A percentile compares a stretch with the other conserved stretches of the same genome.
phyloP scores from a whole-genome alignment of 2,888 invertebrate genomes.

The Aphidoletes aphidimyza region DNA sequence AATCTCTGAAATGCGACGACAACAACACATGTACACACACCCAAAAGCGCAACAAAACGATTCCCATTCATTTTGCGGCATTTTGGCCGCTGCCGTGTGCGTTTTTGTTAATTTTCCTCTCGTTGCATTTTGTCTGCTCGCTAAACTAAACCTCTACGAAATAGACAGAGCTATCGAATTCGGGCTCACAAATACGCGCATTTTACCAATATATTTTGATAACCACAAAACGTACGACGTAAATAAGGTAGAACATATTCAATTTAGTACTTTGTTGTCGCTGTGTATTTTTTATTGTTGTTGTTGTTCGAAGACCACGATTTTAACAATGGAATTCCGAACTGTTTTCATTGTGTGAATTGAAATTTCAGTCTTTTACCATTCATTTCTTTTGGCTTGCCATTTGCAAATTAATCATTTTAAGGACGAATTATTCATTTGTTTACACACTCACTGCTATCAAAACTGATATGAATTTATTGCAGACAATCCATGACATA shows the following conservation, averaged over 20 bases:
- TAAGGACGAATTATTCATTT: conserved; percentile 30
- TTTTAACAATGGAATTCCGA: conserved; percentile 16
- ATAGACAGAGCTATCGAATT: too few relatives aligned
- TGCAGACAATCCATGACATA: not conserved
- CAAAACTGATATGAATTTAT: not conserved
- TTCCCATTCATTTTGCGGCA: conserved; percentile 16
- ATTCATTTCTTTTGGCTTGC: not conserved
- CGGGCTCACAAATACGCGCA: not conserved
- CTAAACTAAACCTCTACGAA: not conserved
- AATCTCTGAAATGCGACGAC: conserved; percentile 52
- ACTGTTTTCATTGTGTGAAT: too few relatives aligned
- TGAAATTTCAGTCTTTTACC: too few relatives aligned
- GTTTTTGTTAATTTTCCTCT: not conserved
- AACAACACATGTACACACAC: too few relatives aligned
- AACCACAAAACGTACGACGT: not conserved
- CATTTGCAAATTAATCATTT: not conserved
- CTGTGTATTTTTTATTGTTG: not conserved
- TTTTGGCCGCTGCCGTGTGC: not conserved
- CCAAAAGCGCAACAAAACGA: not conserved
- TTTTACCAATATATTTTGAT: conserved; percentile 5
- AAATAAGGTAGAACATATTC: too few relatives aligned
- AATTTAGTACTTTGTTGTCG: too few relatives aligned
- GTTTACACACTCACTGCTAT: not conserved
- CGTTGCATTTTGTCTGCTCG: not conserved
- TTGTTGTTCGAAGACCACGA: not conserved